phyloP scores from a whole-genome alignment of 2,888 invertebrate genomes.

The Silvanus unidentatus region DNA sequence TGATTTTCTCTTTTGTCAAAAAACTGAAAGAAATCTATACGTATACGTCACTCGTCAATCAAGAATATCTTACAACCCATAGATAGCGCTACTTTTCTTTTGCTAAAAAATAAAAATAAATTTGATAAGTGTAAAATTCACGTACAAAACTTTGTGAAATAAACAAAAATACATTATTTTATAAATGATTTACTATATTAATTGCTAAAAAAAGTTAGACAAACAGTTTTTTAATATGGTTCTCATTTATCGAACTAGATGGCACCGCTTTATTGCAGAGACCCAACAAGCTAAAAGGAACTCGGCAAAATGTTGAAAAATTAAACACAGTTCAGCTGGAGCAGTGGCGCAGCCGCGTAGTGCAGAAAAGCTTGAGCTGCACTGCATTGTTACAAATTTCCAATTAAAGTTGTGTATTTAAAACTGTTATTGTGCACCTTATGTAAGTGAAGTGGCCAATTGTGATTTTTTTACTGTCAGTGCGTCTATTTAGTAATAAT shows the following conservation, averaged over 20 bases:
- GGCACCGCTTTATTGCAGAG: conserved; percentile 14
- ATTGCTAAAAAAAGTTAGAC: too few species aligned
- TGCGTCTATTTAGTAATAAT: conserved; percentile 13
- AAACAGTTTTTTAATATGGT: too few species aligned
- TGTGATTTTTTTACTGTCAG: conserved; percentile 13
- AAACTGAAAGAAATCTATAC: background rate
- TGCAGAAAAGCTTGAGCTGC: conserved; percentile 18
- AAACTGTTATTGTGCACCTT: conserved; percentile 16
- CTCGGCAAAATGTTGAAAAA: background rate
- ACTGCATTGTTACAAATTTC: conserved; percentile 31
- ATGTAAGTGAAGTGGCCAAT: conserved; percentile 16
- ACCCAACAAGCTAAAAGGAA: background rate
- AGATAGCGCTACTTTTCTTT: too few species aligned
- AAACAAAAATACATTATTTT: too few species aligned
- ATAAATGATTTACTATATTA: too few species aligned
- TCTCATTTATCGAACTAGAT: too few species aligned
- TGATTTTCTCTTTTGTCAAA: background rate
- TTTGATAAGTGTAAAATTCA: too few species aligned
- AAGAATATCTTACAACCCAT: too few species aligned
- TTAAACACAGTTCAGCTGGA: conserved; percentile 21
- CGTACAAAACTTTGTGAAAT: too few species aligned
- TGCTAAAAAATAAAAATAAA: too few species aligned
- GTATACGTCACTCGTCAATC: too few species aligned
- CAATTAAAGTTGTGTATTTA: conserved; percentile 14
- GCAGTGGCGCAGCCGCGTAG: conserved; percentile 31